Percentiles rank a stretch among this genome's conserved stretches.
Evolutionary conservation across 2,113 vertebrate genomes (phyloP).

Genomic region (Pseudopodoces humilis): DNA sequence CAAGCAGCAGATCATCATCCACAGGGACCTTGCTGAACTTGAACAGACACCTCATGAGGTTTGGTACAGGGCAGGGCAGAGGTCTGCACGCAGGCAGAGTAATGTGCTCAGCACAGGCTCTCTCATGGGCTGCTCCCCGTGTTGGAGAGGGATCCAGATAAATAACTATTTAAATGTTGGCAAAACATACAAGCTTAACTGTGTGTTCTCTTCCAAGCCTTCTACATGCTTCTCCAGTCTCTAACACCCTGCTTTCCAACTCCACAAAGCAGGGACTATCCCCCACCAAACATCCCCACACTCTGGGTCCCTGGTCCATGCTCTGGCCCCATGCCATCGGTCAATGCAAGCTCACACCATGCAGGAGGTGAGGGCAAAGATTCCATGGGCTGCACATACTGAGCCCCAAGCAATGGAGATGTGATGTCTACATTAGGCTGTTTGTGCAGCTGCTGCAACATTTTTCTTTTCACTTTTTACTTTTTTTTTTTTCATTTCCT

Average conservation of each 20-base stretch:
- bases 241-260: background rate
- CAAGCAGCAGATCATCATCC: background rate
- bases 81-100: background rate
- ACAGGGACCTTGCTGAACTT: background rate
- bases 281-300: background rate
- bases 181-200: background rate
- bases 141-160: background rate
- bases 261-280: background rate
- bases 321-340: background rate
- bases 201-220: background rate
- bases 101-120: background rate
- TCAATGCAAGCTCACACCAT: rapidly evolving
- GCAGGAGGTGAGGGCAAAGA: background rate
- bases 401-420: background rate
- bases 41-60: background rate
- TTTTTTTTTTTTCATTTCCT: background rate
- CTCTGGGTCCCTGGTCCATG: background rate
- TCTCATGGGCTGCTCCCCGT: rapidly evolving
- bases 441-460: background rate
- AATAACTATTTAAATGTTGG: background rate
- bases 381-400: background rate
- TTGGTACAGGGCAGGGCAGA: background rate
- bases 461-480: background rate
- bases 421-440: background rate
- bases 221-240: background rate